Evolutionary conservation across 1,140 invertebrate species (phyloP), one percentile per base, ranked within the genome.

Genomic region (Cydia strobilella): DNA sequence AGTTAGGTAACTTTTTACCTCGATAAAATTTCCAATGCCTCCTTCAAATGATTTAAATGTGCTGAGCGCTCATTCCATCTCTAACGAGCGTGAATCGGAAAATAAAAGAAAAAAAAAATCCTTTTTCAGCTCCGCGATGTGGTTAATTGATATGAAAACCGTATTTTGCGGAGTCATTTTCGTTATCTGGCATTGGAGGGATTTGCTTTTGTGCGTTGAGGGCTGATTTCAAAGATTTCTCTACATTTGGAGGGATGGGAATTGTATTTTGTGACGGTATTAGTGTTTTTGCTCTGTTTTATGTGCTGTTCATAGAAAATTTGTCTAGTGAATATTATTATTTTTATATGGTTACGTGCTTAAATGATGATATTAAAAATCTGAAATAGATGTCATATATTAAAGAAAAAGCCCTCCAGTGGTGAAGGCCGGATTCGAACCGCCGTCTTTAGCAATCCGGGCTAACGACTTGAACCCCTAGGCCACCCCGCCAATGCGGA

Each of bases 1-100:
- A 42, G 65, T 69, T 69, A 66, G 27, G 63, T 66, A 69, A 69
- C 35, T 69, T 69, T 69, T 66, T 31, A 6, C 31, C 63, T 31
- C 65, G 65, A 69, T 69, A 39, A 69, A 69, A 39, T n/a, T 35
- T 4, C 65, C 35, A 18, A 20, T 66, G 63, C 63, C 63, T n/a
- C 13, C 65, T 18, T 31, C 63, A 10, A 66, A 18, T 65, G 69
- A 74, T 80, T 75, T 73, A 74, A 80, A 77, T 80, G 72, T 75
- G 74, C 75, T 75, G 79, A 80, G 76, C 72, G 72, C 76, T 76
- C 77, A 54, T 59, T 76, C 74, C 27, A 13, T 45, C 69, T 74
- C 31, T 48, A 75, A 76, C 72, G 73, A 74, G 74, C 77, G 72
- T 72, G 77, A 79, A 75, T 79, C 18, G n/a, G 63, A 35, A 69